These are phyloP conservation scores for Pomacea canaliculata DNA, from an alignment of 2,888 invertebrate species.

Conservation along the genomic window DNA sequence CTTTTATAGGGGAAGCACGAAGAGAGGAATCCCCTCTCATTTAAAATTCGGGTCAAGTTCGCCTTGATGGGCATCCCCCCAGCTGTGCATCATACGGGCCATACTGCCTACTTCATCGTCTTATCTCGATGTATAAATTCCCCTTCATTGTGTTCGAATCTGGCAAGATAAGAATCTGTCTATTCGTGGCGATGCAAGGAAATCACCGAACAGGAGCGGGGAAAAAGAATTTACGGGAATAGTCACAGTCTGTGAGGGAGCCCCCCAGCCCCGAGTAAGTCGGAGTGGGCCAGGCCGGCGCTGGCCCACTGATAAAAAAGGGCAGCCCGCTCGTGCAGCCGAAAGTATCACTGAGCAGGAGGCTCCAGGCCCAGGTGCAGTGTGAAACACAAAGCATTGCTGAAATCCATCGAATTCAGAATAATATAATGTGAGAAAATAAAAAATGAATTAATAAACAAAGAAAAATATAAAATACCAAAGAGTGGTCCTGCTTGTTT, in stretches of 20 bases:
- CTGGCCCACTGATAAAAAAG: not conserved
- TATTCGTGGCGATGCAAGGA: slow-evolving; percentile 26
- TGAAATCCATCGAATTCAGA: not conserved
- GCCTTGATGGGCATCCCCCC: too few species aligned
- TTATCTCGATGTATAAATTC: too few species aligned
- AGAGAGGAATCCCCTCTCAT: too few species aligned
- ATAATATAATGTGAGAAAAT: not conserved
- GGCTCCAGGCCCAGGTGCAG: not conserved
- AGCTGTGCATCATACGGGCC: too few species aligned
- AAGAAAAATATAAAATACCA: not conserved
- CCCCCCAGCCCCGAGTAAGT: not conserved
- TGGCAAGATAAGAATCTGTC: slow-evolving; percentile 25
- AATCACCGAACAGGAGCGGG: slow-evolving; percentile 24
- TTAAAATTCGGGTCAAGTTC: too few species aligned
- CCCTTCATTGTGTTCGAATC: slow-evolving; percentile 27
- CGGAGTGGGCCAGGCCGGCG: not conserved
- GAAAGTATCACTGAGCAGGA: not conserved
- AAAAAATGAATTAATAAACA: not conserved
- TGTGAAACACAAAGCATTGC: not conserved
- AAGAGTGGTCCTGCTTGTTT: not conserved
- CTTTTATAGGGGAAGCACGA: too few species aligned
- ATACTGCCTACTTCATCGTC: slow-evolving; percentile 18
- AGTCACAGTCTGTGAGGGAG: slow-evolving; percentile 15
- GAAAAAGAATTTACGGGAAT: slow-evolving; percentile 26
- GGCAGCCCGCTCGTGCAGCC: slow-evolving; percentile 2